A percentile compares a stretch with the other conserved stretches of the same genome.
Conservation (phyloP, 2,888 invertebrate genomes). For the Spodoptera exigua region DNA sequence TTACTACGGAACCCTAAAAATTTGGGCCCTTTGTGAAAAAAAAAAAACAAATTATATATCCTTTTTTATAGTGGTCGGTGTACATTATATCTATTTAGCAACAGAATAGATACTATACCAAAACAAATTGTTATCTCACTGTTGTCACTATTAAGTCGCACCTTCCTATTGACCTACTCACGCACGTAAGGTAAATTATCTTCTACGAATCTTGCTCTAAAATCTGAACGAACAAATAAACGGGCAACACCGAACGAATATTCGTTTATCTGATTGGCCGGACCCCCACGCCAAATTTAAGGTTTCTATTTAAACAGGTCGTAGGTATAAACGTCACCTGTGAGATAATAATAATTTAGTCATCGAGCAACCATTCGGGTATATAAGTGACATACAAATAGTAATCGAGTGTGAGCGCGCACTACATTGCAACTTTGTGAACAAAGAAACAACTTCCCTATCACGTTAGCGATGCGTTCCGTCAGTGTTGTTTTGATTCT, state of each 20-base stretch:
- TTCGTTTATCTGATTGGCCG: neutral
- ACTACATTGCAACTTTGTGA: constrained; percentile 5
- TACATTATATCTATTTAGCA: too few species aligned
- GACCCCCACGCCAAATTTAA: neutral
- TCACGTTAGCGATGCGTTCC: constrained; percentile 28
- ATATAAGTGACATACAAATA: constrained; percentile 28
- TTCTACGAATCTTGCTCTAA: too few species aligned
- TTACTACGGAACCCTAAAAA: too few species aligned
- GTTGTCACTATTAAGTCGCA: too few species aligned
- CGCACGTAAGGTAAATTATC: too few species aligned
- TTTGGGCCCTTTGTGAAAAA: too few species aligned
- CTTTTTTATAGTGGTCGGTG: too few species aligned
- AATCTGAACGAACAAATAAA: neutral
- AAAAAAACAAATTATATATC: too few species aligned
- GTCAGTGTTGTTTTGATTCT: constrained; percentile 42
- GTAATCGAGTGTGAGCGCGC: neutral
- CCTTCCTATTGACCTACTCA: too few species aligned
- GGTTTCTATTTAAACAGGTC: constrained; percentile 8
- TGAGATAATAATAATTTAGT: constrained; percentile 14
- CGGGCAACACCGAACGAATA: constrained; percentile 2
- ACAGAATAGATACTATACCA: too few species aligned
- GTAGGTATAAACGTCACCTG: constrained; percentile 3
- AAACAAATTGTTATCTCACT: too few species aligned
- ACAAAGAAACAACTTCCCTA: constrained; percentile 25
- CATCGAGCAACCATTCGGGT: constrained; percentile 1